phyloP scores from a whole-genome alignment of 2,113 vertebrate species.

The Gambusia holbrooki region DNA sequence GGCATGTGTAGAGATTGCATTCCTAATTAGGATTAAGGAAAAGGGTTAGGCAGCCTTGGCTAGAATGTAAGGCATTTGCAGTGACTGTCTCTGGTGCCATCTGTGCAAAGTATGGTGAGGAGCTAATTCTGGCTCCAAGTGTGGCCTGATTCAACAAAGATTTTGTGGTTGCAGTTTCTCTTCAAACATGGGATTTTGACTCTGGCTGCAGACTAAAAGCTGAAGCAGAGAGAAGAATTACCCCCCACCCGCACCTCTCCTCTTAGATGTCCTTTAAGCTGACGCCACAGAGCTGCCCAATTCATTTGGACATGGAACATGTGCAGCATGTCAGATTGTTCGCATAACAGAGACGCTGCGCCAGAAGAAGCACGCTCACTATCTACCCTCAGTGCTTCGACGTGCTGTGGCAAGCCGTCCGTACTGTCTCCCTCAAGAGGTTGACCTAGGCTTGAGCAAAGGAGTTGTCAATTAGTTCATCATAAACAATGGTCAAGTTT shows the following conservation, averaged over 20 bases:
- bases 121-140: constrained; percentile 81
- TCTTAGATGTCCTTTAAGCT: constrained; percentile 55
- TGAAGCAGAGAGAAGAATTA: constrained; percentile 52
- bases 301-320: constrained; percentile 66
- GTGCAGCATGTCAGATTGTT: constrained; percentile 72
- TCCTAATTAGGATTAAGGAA: constrained; percentile 86
- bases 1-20: constrained; percentile 75
- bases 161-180: constrained; percentile 61
- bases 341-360: constrained; percentile 69
- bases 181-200: constrained; percentile 48
- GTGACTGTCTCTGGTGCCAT: constrained; percentile 74
- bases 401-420: constrained; percentile 67
- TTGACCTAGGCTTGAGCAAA: constrained; percentile 51
- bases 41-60: constrained; percentile 76
- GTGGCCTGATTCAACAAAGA: constrained; percentile 71
- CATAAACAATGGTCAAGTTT: constrained; percentile 31
- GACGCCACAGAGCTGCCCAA: constrained; percentile 56
- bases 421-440: constrained; percentile 58
- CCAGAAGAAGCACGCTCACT: constrained; percentile 64
- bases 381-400: constrained; percentile 55
- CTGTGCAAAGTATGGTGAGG: constrained; percentile 76
- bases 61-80: constrained; percentile 81
- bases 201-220: constrained; percentile 43
- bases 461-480: constrained; percentile 58
- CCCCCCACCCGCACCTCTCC: constrained; percentile 2